Base-by-base conservation (phyloP, 1,140 invertebrate species). In the Drosophila albomicans region DNA sequence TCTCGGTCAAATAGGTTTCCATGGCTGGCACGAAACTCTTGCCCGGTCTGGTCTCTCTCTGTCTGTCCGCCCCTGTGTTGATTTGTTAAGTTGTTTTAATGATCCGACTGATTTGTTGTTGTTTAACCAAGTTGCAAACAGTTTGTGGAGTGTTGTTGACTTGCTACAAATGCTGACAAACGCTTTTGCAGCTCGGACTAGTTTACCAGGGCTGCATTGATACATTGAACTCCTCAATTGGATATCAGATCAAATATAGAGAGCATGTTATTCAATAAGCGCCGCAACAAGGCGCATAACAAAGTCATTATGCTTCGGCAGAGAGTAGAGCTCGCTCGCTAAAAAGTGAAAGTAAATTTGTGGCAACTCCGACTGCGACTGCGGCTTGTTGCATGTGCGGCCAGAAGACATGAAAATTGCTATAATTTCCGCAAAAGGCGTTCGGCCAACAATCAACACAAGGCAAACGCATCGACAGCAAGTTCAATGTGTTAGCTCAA, bases 1-100 rank as follows among this genome's bases (percentile, higher is more conserved):
- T 96, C 88, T 97, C 96, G 54, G 95, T 95, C 78, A 97, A 93
- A 96, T 96, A 97, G 74, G 96, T 96, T 89, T 97, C 96, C 96
- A 97, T 97, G 70, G 70, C 49, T 87, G 63, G 30, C 43, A 41
- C 3, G 41, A 46, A 30, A 13, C 28, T n/a, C 15, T 30, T 5
- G 5, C 32, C 32, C 20, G 20, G 11, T n/a, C 49, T n/a, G 48
- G 20, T 25, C 20, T 43, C 32, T 32, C 6, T 5, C 1, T 46
- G 57, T 56, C 7, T 16, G 28, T 28, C 25, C 56, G 80, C 64
- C 46, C 51, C 76, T 78, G 78, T 84, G 85, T 75, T 85, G 81
- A 80, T 75, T 66, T 77, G 77, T 88, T 84, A 75, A 79, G 64
- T 72, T 86, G 70, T 48, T 59, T 61, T 70, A 66, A 73, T 76